Base-by-base conservation (phyloP, 2,113 vertebrate species). In the Campylorhamphus procurvoides region DNA sequence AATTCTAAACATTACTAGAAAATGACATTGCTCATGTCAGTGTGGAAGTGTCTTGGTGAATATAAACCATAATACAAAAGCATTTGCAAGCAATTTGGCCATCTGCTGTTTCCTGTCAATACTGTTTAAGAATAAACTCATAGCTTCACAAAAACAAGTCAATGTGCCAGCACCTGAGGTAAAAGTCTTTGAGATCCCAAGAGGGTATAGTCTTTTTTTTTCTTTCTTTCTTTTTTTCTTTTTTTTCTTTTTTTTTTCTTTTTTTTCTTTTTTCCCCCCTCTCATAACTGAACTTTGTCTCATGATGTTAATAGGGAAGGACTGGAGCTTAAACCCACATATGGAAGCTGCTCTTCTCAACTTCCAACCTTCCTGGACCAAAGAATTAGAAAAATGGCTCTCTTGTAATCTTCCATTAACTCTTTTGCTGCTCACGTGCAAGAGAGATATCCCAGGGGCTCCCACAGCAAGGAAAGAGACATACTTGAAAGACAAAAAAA, bases 1-100 rank as follows among this genome's bases (percentile, higher is more conserved):
- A 97, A 97, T 97, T 96, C 95, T 94, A 97, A 97, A 95, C 91
- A 95, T 97, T 96, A 93, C 93, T 92, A 46, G 83, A 94, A 96
- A 97, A 97, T 96, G 93, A 96, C 94, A 97, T 97, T 97, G 95
- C 89, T 96, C 72, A 86, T 95, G 94, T 97, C 94, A 91, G 64
- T 62, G 22, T 93, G 82, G 73, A 97, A 95, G 78, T 80, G 85
- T 95, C 91, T 96, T 84, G 64, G 86, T 95, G 93, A 95, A 95
- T 95, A 90, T 84, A 95, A 97, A 95, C 90, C 82, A 64, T 91
- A 92, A 96, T 97, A 95, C 73, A 95, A 95, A 96, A 91, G 33
- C 85, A 96, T 95, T 97, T 97, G 88, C 88, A 91, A 96, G 86
- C 88, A 95, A 93, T 97, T 96, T 96, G 87, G 49, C 96, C 97